Base-by-base conservation (phyloP, 1,140 invertebrate species). In the Maniola jurtina region DNA sequence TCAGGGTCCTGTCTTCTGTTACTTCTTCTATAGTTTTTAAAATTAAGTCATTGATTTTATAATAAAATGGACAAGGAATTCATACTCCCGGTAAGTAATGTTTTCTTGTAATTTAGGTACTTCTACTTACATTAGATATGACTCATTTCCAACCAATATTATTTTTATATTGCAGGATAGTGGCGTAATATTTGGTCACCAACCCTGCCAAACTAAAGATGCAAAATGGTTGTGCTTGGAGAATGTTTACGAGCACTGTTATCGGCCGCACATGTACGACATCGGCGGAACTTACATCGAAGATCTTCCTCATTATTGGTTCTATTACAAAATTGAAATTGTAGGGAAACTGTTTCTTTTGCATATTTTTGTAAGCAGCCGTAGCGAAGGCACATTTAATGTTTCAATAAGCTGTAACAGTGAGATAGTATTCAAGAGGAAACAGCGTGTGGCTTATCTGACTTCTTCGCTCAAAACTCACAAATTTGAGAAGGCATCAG, bases 261-360 rank as follows among this genome's bases (percentile, higher is more conserved):
- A 84, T 14, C 65, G 87, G 16, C 81, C 83, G 0, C 81, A 83
- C 59, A 78, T 81, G n/a, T 88, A 90, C 67, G 85, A 90, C 40
- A 80, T 90, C 33, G 88, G 88, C 14, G 85, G 85, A 7, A 89
- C 88, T 1, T 83, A 84, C 54, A 73, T 79, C 10, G 64, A 83
- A 14, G 76, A 83, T 36, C 57, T 79, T 6, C 72, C 82, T 6
- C 83, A 88, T 36, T 87, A 70, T 60, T 86, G 84, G 80, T 88
- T 89, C 48, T 68, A 78, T 15, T 84, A 65, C 58, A 83, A 76
- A 72, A 81, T 79, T 1, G 86, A 88, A 61, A 69, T 74, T 70
- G 71, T 87, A 0, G 71, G 68, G n/a, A 72, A 77, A 58, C 70
- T 83, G 6, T 84, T 74, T 50, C 70, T 90, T 8, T 64, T 89